Base-by-base conservation (phyloP, 2,113 vertebrate species). In the Phalacrocorax carbo region DNA sequence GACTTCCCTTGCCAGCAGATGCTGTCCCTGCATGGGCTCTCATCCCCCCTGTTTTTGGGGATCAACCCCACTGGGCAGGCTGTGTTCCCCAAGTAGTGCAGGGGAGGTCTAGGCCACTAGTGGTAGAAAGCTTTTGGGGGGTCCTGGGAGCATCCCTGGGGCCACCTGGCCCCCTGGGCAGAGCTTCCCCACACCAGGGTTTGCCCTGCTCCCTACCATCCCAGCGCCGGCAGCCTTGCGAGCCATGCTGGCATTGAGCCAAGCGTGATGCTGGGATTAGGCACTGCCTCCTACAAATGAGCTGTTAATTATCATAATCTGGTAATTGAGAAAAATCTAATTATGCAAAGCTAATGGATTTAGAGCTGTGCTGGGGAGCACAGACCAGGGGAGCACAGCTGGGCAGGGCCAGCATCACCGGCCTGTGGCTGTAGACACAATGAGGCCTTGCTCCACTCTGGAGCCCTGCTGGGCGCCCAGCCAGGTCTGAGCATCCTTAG, bases 301-400 rank as follows among this genome's bases (percentile, higher is more conserved):
- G 98, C 97, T 97, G 98, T 98, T 98, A 98, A 98, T 98, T 98
- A 98, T 98, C 97, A 97, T 98, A 98, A 98, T 98, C 98, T 98
- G 98, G 98, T 98, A 98, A 98, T 98, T 98, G 98, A 98, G 98
- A 98, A 98, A 98, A 98, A 98, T 98, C 98, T 98, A 98, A 98
- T 98, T 98, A 98, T 97, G 98, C 98, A 96, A 96, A 98, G 97
- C 98, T 98, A 98, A 98, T 98, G 97, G 98, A 97, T 98, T 98
- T 98, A 97, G 96, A 98, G 95, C 96, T 89, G 82, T 95, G 92
- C 95, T 88, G 93, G 92, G 96, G 97, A 96, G 93, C 90, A 93
- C 81, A 66, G 94, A 69, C 89, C 75, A 61, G 79, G 93, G 95
- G 96, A 94, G 82, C 18, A 6, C 73, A 92, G 82, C 78, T 86